Evolutionary conservation across 2,113 vertebrate genomes (phyloP), one percentile per base, ranked within the genome.

Genomic region (Ovis canadensis): DNA sequence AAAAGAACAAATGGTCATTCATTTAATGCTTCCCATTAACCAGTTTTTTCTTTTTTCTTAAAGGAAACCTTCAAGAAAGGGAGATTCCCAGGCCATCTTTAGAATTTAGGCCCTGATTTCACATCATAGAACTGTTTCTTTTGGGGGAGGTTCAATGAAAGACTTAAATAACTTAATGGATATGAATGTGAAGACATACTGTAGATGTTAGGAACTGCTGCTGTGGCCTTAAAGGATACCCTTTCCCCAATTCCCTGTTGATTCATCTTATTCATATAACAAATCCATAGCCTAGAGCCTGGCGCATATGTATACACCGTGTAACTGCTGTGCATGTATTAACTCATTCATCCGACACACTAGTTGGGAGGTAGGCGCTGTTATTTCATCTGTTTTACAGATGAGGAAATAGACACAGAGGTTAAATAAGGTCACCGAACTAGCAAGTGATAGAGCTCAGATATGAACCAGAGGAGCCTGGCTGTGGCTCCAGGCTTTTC

Each of bases 1-100:
- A 77, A 74, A 84, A 92, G 95, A 96, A 96, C 90, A 97, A 82
- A 60, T 54, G 74, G 64, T 55, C 67, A 97, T 97, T 97, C 84
- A 96, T 91, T 88, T 4, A 7, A 43, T 13, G 12, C 55, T 96
- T 95, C 82, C 90, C 33, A 52, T 55, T 36, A 55, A 64, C 57
- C 52, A 84, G 67, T 7, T 31, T 6, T 40, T 43, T 16, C 6
- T 4, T 7, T 16, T 16, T 31, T 91, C 67, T 84, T 62, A 88
- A 88, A 89, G 84, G 45, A 67, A 84, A 50, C 50, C 60, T 94
- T n/a, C 82, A 74, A 95, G 60, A 62, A 93, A 91, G 83, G 80
- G 78, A 87, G 90, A 74, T 29, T 95, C 62, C 86, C 23, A 88
- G 80, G 62, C 54, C 62, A 52, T 36, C 84, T 23, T 74, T 91